phyloP scores from a whole-genome alignment of 2,888 invertebrate genomes.

The Caradrina clavipalpis region DNA sequence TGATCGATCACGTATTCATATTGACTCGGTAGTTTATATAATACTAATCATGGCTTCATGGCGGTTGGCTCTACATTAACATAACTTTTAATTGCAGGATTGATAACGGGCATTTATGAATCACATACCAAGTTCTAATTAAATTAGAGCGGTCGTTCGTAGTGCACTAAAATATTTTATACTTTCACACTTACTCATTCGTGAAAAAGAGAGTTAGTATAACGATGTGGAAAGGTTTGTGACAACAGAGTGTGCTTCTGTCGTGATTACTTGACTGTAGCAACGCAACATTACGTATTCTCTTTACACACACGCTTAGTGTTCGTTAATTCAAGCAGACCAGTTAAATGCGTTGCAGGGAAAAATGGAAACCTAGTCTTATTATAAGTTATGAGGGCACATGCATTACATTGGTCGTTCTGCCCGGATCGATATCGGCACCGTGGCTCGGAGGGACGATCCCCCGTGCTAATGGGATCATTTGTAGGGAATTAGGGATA shows the following conservation, averaged over 20 bases:
- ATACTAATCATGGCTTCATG: neutral
- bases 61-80: neutral
- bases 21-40: slow-evolving; percentile 25
- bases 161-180: slow-evolving; percentile 32
- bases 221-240: slow-evolving; percentile 41
- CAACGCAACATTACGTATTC: slow-evolving; percentile 50
- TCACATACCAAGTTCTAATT: slow-evolving; percentile 3
- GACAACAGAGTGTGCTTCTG: slow-evolving; percentile 38
- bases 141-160: slow-evolving; percentile 16
- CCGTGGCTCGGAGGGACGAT: slow-evolving; percentile 76
- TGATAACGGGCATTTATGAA: neutral
- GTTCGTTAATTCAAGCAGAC: slow-evolving; percentile 7
- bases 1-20: slow-evolving; percentile 27
- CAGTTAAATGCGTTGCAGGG: slow-evolving; percentile 25
- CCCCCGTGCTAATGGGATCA: slow-evolving; percentile 80
- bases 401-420: slow-evolving; percentile 55
- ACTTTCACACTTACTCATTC: slow-evolving; percentile 59
- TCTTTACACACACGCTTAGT: slow-evolving; percentile 26
- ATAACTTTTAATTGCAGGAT: neutral
- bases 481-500: slow-evolving; percentile 80
- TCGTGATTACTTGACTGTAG: slow-evolving; percentile 45
- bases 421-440: slow-evolving; percentile 76
- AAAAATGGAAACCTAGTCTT: slow-evolving; percentile 39
- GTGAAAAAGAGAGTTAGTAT: slow-evolving; percentile 57
- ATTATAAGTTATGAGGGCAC: slow-evolving; percentile 43